A percentile compares a stretch with the other conserved stretches of the same genome.
Conservation (phyloP, 2,888 invertebrate species). For the Dysmachus trigonus region DNA sequence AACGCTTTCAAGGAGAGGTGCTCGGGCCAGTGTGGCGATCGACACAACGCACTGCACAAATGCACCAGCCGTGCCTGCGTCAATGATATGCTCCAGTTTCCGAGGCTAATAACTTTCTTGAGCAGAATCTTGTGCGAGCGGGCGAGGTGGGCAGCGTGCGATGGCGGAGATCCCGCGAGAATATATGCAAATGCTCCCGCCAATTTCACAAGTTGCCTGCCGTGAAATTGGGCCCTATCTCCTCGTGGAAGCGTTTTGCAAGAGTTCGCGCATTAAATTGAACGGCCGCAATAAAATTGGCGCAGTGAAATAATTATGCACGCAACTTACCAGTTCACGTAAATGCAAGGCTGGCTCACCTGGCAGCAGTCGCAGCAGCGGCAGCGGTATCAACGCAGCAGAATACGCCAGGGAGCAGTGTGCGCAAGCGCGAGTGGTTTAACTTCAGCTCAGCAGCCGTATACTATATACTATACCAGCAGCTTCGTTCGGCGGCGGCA, state of each 20-base stretch:
- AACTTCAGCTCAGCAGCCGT: background rate
- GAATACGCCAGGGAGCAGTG: background rate
- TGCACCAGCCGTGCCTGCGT: background rate
- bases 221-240: background rate
- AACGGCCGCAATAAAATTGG: background rate
- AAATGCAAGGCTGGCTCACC: background rate
- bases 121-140: background rate
- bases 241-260: background rate
- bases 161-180: background rate
- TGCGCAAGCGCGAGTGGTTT: background rate
- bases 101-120: background rate
- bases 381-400: no score
- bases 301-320: background rate
- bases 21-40: background rate
- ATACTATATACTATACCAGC: no score
- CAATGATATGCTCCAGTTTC: background rate
- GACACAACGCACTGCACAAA: background rate
- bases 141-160: no score
- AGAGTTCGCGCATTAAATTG: background rate
- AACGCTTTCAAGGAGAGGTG: background rate
- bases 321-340: background rate
- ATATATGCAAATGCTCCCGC: background rate
- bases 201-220: background rate
- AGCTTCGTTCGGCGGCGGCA: background rate
- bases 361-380: background rate